Evolutionary conservation across 1,140 invertebrate genomes (phyloP), one percentile per base, ranked within the genome.

Genomic region (Papilio aristodemus): DNA sequence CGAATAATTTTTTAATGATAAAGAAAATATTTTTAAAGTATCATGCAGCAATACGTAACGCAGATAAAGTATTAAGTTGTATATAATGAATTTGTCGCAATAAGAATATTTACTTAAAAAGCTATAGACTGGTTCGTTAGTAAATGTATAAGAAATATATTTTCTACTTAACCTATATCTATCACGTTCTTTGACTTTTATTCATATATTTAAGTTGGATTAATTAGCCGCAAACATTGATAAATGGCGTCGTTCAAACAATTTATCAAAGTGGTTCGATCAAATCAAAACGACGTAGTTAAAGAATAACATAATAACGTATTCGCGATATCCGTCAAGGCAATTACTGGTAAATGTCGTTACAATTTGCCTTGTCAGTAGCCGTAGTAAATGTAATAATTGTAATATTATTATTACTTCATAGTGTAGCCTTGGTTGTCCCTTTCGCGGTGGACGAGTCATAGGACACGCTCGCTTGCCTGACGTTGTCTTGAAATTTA

Each of bases 291-390:
- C 27, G 27, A 6, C 2, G 27, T 32, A 3, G 43, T 54, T 17
- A 54, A 22, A 9, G 22, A n/a, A 54, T 22, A 50, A 46, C 14
- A 36, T 38, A 38, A 62, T 62, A 36, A 59, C 36, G 14, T 19
- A 37, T 60, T 39, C 5, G 6, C n/a, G 36, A 62, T 38, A 62
- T 19, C 57, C 32, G n/a, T 59, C 59, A 62, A 62, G 59, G 59
- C 32, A 38, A 62, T 62, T 62, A 62, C 9, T n/a, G 17, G 36
- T 38, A 62, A 62, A 62, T 62, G 59, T 60, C 36, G 10, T 62
- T 62, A 62, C 59, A 62, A 62, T 62, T 62, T 62, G 59, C 59
- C 59, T 60, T 37, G 58, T 60, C 58, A 38, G n/a, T 46, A 1
- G 19, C 46, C 46, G 46, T 54, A 13, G 46, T 54, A 54, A 54